phyloP scores from a whole-genome alignment of 2,113 vertebrate species.

The Eptesicus fuscus region DNA sequence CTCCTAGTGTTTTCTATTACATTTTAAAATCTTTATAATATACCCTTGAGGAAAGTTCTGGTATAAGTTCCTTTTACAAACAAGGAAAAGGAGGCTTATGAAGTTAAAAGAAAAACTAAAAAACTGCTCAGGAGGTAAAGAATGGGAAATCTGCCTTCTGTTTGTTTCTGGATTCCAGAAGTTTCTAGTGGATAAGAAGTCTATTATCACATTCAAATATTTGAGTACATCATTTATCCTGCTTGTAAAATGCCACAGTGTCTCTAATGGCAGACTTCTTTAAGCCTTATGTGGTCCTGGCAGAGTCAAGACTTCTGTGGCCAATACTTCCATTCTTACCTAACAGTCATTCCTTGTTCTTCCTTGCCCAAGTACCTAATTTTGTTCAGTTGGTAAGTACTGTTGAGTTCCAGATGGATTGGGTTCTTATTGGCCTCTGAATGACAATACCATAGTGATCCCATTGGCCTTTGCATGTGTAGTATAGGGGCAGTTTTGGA shows the following conservation, averaged over 20 bases:
- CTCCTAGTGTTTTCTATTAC: background rate
- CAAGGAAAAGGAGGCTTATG: background rate
- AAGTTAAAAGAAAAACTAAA: background rate
- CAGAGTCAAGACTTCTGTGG: background rate
- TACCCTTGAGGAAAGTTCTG: background rate
- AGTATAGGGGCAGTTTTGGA: background rate
- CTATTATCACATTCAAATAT: background rate
- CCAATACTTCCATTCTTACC: background rate
- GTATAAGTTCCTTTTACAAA: background rate
- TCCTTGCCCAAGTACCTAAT: background rate
- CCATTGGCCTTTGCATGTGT: background rate
- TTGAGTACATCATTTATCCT: background rate
- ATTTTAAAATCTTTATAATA: background rate
- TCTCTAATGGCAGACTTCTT: background rate
- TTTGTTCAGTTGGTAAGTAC: background rate
- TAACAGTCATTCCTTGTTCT: background rate
- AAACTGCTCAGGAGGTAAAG: background rate
- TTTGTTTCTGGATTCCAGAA: background rate
- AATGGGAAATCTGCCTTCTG: background rate
- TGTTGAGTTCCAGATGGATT: background rate
- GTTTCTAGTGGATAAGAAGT: background rate
- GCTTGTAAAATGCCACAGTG: background rate
- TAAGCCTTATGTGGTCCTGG: background rate
- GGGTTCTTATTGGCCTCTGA: background rate
- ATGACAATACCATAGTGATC: background rate